A percentile compares a stretch with the other conserved stretches of the same genome.
Conservation (phyloP, 2,888 invertebrate species). For the Sphinx pinastri region DNA sequence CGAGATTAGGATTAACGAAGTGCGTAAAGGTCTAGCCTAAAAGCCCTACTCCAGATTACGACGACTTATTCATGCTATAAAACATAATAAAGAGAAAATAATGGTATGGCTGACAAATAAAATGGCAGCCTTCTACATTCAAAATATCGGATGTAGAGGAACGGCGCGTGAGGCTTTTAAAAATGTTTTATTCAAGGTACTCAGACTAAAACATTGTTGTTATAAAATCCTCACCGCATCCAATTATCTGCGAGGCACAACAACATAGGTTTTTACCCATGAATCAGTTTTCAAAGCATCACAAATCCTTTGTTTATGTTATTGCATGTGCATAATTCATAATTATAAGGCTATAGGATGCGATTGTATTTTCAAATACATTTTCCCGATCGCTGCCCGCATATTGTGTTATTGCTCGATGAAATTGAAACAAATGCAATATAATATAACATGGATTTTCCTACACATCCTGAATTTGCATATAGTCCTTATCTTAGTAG, state of each 20-base stretch:
- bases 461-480: background rate
- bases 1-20: too few relatives aligned
- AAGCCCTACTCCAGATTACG: too few relatives aligned
- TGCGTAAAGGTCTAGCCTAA: too few relatives aligned
- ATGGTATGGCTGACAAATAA: too few relatives aligned
- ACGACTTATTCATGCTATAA: too few relatives aligned
- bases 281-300: background rate
- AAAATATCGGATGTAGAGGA: background rate
- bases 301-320: constrained; percentile 9
- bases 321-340: background rate
- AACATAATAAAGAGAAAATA: too few relatives aligned
- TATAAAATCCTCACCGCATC: background rate
- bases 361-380: background rate
- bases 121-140: too few relatives aligned
- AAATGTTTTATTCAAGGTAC: background rate
- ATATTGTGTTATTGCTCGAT: background rate
- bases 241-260: background rate
- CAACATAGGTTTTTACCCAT: background rate
- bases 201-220: background rate
- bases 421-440: too few relatives aligned
- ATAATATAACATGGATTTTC: background rate
- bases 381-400: constrained; percentile 22
- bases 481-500: background rate
- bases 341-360: background rate
- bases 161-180: background rate